Percentiles rank a stretch among this genome's conserved stretches.
phyloP scores from a whole-genome alignment of 1,140 invertebrate species.

The Macrocentrus cingulum region DNA sequence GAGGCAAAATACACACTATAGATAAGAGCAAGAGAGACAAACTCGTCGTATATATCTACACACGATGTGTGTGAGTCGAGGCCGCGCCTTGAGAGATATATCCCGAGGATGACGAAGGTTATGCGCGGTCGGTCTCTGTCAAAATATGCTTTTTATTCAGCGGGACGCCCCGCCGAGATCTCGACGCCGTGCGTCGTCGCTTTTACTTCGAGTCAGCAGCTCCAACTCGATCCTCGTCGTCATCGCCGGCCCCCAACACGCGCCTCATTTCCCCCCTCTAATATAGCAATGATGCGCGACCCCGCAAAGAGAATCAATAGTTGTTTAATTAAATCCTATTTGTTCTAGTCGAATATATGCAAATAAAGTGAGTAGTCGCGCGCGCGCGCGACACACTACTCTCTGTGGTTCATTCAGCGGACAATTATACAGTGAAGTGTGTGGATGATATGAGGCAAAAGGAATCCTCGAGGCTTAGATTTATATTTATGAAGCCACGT shows the following conservation, averaged over 20 bases:
- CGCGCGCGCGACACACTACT: too few species aligned
- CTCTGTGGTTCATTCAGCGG: not conserved
- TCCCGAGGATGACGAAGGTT: slow-evolving; percentile 43
- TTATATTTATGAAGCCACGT: slow-evolving; percentile 8
- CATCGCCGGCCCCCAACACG: not conserved
- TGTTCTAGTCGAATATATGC: not conserved
- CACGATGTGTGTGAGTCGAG: slow-evolving; percentile 13
- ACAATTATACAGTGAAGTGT: not conserved
- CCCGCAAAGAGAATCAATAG: not conserved
- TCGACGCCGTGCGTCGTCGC: slow-evolving; percentile 38
- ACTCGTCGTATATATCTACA: not conserved
- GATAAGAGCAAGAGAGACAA: not conserved
- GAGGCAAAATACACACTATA: slow-evolving; percentile 7
- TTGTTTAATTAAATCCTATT: not conserved
- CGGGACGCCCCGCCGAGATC: slow-evolving; percentile 37
- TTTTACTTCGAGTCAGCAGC: slow-evolving; percentile 17
- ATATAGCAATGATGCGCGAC: too few species aligned
- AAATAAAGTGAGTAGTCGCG: not conserved
- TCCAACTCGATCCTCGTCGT: too few species aligned
- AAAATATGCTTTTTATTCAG: slow-evolving; percentile 44
- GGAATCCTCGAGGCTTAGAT: not conserved
- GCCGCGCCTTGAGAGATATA: slow-evolving; percentile 23
- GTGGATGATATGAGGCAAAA: not conserved
- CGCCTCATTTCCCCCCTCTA: not conserved
- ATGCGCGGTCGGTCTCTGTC: slow-evolving; percentile 39